A percentile compares a stretch with the other conserved stretches of the same genome.
Conservation (phyloP, 2,888 invertebrate species). For the Saturnia pavonia region DNA sequence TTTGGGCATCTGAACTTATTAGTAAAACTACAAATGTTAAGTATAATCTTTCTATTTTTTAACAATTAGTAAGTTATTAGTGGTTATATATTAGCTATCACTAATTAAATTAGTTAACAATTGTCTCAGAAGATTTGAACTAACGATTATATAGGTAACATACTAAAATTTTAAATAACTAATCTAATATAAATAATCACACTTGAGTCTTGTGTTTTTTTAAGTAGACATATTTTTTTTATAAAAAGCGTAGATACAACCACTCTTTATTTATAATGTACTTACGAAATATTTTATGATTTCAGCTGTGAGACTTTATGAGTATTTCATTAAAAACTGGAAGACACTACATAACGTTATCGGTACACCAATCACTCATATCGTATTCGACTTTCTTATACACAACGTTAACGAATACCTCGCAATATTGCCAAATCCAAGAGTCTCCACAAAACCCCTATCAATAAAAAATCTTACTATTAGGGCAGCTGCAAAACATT, state of each 20-base stretch:
- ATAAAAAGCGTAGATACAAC: background rate
- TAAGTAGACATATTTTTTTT: background rate
- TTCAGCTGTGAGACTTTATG: slow-evolving; percentile 10
- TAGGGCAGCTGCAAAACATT: background rate
- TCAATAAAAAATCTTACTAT: background rate
- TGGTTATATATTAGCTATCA: too few relatives aligned
- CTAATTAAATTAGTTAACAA: too few relatives aligned
- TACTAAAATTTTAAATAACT: too few relatives aligned
- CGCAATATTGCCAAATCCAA: background rate
- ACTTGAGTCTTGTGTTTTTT: too few relatives aligned
- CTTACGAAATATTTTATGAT: background rate
- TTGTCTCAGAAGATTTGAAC: too few relatives aligned
- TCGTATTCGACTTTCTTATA: background rate
- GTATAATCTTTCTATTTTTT: too few relatives aligned
- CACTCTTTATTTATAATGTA: background rate
- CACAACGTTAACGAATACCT: slow-evolving; percentile 10
- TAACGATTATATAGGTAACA: too few relatives aligned
- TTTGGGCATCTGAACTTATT: too few relatives aligned
- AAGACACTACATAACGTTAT: background rate
- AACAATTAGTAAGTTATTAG: too few relatives aligned
- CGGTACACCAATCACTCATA: background rate
- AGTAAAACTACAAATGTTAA: too few relatives aligned
- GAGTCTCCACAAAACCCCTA: slow-evolving; percentile 3
- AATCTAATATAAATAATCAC: too few relatives aligned
- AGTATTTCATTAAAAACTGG: slow-evolving; percentile 10